Conservation (phyloP, 2,797 vertebrate genomes). For the Parambassis ranga region DNA sequence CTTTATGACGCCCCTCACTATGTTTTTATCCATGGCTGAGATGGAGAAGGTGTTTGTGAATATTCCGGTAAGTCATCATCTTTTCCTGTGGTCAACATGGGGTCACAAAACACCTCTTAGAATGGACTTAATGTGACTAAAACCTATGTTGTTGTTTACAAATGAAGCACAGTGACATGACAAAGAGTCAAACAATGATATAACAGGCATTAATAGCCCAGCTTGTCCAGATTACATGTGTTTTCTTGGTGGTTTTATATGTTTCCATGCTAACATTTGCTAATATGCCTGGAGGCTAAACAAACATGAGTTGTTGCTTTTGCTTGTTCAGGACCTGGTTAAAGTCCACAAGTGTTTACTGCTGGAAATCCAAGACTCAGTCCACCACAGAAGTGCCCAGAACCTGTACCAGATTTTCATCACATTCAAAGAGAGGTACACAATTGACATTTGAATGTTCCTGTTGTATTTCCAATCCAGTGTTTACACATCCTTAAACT, state of each 20-base stretch:
- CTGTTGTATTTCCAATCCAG: neutral
- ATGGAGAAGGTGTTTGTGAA: conserved; percentile 95
- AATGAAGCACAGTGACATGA: too few relatives aligned
- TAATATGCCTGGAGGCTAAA: fast-evolving
- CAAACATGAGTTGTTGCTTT: neutral
- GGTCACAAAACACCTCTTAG: neutral
- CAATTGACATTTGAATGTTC: neutral
- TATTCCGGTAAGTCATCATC: conserved; percentile 86
- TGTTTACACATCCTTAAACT: too few relatives aligned
- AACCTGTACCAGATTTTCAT: conserved; percentile 96
- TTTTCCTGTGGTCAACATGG: neutral
- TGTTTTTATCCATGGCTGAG: conserved; percentile 85
- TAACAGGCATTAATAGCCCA: too few relatives aligned
- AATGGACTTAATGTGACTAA: neutral
- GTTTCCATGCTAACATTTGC: neutral
- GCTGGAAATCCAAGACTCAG: conserved; percentile 90
- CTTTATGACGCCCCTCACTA: conserved; percentile 93
- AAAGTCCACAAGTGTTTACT: conserved; percentile 92
- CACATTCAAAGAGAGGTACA: conserved; percentile 94
- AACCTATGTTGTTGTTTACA: too few relatives aligned
- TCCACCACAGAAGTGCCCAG: conserved; percentile 88
- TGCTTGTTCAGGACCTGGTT: conserved; percentile 87
- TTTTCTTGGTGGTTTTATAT: neutral
- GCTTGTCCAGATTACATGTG: too few relatives aligned
- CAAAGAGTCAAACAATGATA: neutral